Evolutionary conservation across 2,888 invertebrate genomes (phyloP).

Genomic region (Auanema sp.): DNA sequence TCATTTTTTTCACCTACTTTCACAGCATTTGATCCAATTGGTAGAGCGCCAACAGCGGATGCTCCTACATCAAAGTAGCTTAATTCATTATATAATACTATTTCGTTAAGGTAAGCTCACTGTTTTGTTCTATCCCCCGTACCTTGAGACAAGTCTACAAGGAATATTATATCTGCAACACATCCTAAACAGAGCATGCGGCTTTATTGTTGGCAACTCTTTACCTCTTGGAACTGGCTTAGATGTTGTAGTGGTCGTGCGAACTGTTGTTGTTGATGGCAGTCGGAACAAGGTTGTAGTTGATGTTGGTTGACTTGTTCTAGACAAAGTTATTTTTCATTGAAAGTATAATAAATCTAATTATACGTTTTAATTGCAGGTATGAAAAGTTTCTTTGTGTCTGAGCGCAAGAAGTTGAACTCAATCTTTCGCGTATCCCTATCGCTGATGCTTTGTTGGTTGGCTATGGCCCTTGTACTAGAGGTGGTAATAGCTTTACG

Average conservation of each 20-base stretch:
- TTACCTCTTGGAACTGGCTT: conserved; percentile 13
- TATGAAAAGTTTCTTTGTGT: no score
- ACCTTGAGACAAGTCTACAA: conserved; percentile 38
- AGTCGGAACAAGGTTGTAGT: background rate
- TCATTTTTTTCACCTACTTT: conserved; percentile 8
- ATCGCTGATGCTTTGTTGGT: no score
- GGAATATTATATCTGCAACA: conserved; percentile 28
- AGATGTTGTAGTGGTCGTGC: conserved; percentile 16
- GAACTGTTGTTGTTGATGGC: conserved; percentile 12
- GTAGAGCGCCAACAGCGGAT: conserved; percentile 27
- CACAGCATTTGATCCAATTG: conserved; percentile 30
- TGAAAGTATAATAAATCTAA: no score
- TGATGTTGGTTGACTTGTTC: background rate
- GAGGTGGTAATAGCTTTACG: no score
- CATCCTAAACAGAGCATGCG: conserved; percentile 16
- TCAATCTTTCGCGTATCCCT: no score
- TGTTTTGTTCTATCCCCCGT: conserved; percentile 40
- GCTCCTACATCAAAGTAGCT: conserved; percentile 39
- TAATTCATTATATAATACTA: background rate
- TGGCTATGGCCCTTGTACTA: no score
- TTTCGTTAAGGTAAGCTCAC: conserved; percentile 1
- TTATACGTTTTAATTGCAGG: no score
- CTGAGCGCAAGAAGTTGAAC: no score
- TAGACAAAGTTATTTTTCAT: background rate
- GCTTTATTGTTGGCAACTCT: background rate